Base-by-base conservation (phyloP, 1,140 invertebrate genomes). In the Trissolcus basalis region DNA sequence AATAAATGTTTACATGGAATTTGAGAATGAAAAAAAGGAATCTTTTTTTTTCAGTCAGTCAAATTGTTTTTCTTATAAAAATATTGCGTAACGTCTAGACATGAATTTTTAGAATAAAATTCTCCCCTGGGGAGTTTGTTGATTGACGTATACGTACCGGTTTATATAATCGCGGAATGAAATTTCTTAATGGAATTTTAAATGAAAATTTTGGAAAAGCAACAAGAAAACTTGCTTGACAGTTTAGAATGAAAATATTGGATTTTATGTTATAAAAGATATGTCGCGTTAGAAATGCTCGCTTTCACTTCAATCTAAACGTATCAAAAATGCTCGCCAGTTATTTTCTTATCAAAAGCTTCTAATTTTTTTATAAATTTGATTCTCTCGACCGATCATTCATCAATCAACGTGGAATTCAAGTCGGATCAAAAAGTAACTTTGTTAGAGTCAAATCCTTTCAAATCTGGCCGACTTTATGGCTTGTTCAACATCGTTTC, bases 341-440 rank as follows among this genome's bases (percentile, higher is more conserved):
- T 3, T 27, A 27, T 27, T 27, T 27, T 27, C 19, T 6, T 27
- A n/a, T 27, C 19, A 27, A 27, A 27, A 27, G 19, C 19, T 3
- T 27, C 19, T 27, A 39, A n/a, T n/a, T 39, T 54, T 41, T 41
- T 14, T 54, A 35, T n/a, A 55, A 55, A 55, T 44, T 44, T 2
- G 44, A 45, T 55, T 55, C 43, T n/a, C 32, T 15, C 12, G 27
- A 56, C 43, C 19, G 14, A 19, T 47, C 45, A 56, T 56, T 14
- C 19, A 56, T 14, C 10, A 44, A 55, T 14, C 41, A 47, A 45
- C 35, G 7, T 13, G 12, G 19, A 27, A 6, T 27, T 27, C 19
- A 12, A 45, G 43, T 33, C n/a, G 8, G 19, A 35, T 59, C 32
- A 59, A 59, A 59, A 48, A 49, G 55, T 59, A 48, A 49, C 55